Base-by-base conservation (phyloP, 2,797 vertebrate species). In the Danio choprae region DNA sequence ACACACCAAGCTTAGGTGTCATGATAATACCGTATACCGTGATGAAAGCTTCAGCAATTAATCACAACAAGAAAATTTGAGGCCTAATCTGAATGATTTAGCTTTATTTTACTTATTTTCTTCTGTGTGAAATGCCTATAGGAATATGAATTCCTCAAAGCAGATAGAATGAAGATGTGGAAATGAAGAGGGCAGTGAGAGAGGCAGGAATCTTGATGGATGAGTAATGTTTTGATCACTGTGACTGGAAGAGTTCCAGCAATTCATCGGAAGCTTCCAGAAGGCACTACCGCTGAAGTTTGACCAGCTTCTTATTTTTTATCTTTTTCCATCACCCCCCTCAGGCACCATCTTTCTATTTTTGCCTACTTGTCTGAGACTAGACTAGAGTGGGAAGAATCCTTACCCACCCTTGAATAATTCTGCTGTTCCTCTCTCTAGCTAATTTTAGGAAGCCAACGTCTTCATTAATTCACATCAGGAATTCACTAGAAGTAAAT, bases 381-480 rank as follows among this genome's bases (percentile, higher is more conserved):
- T 29, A 48, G 70, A 73, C 16, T 50, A 51, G 18, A 44, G 20
- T 16, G 22, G 67, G 63, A 58, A 36, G 13, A 44, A 18, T 67
- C 53, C 10, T 12, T 56, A 58, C 41, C 22, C 22, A 56, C 6
- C 20, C n/a, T 36, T 48, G 41, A 68, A 77, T 48, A 16, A 77
- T 18, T 53, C 20, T 40, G 22, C n/a, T 58, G 13, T 55, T 38
- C 44, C 22, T 55, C 2, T 79, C 48, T 76, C 15, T 55, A 2
- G 6, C n/a, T 71, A 63, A 79, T 46, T 79, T 67, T 70, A 53
- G 48, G 38, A 69, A 22, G 50, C 46, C 55, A 2, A 80, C 73
- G 41, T 65, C 48, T 80, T 65, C 60, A 64, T 65, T 80, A 64
- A 59, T 79, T 63, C 67, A 15, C 68, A 72, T 71, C 72, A 63